A percentile compares a stretch with the other conserved stretches of the same genome.
Conservation (phyloP, 2,797 vertebrate genomes). For the Enteromius radiatus region DNA sequence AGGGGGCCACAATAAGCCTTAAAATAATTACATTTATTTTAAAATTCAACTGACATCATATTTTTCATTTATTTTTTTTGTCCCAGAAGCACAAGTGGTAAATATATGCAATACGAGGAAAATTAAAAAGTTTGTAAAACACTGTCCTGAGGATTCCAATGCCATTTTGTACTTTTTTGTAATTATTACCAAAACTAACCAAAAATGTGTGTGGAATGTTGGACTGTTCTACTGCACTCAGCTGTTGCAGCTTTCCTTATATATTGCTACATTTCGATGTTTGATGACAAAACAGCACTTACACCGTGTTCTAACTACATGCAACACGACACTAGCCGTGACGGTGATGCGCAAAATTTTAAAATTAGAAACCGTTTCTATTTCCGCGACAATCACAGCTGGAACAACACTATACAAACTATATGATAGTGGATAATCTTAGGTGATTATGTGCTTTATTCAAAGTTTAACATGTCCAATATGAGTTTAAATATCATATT, state of each 20-base stretch:
- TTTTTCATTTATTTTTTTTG: neutral
- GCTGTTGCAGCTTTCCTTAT: neutral
- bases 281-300: neutral
- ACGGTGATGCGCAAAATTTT: too few species aligned
- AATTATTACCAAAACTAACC: neutral
- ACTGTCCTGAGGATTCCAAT: neutral
- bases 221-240: neutral
- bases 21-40: neutral
- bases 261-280: neutral
- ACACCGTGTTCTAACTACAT: too few species aligned
- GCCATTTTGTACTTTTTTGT: neutral
- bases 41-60: neutral
- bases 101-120: neutral
- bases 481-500: too few species aligned
- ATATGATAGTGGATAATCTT: too few species aligned
- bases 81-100: neutral
- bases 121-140: neutral
- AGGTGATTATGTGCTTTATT: too few species aligned
- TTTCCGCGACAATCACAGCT: too few species aligned
- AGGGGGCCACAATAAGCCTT: neutral
- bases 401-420: too few species aligned
- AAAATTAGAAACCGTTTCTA: too few species aligned
- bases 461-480: too few species aligned
- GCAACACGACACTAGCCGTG: too few species aligned
- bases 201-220: neutral